Conservation (phyloP, 2,888 invertebrate genomes). For the Ferrisia virgata region DNA sequence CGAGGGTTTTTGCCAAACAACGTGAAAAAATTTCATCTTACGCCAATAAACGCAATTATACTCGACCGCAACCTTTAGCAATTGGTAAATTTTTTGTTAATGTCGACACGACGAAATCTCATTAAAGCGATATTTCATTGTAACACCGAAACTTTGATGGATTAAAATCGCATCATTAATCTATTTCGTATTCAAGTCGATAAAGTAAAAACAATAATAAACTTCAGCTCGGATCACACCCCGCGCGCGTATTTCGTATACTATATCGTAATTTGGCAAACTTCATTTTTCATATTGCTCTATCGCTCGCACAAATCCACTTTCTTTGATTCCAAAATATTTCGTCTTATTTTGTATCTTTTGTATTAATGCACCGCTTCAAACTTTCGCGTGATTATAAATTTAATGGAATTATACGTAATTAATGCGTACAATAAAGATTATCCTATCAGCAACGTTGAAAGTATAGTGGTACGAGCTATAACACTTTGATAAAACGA, state of each 20-base stretch:
- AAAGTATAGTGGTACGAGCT: background rate
- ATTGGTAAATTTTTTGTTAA: background rate
- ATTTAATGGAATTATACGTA: background rate
- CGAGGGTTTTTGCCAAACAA: too few species aligned
- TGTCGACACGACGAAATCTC: constrained; percentile 6
- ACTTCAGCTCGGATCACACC: background rate
- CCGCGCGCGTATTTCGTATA: background rate
- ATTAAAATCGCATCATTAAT: constrained; percentile 30
- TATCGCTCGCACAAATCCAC: background rate
- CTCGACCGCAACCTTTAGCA: background rate
- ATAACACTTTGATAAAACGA: background rate
- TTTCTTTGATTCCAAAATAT: background rate
- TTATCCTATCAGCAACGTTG: background rate
- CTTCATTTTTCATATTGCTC: constrained; percentile 10
- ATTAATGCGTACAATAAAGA: background rate
- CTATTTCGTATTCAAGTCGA: constrained; percentile 6
- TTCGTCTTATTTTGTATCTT: background rate
- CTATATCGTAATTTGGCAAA: background rate
- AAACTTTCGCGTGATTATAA: background rate
- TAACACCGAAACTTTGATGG: background rate
- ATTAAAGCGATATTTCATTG: background rate
- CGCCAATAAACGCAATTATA: background rate
- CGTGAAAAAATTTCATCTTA: background rate
- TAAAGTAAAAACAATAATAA: constrained; percentile 20
- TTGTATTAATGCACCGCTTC: background rate